Evolutionary conservation across 2,888 invertebrate species (phyloP), one percentile per base, ranked within the genome.

Genomic region (Ypsolopha scabrella): DNA sequence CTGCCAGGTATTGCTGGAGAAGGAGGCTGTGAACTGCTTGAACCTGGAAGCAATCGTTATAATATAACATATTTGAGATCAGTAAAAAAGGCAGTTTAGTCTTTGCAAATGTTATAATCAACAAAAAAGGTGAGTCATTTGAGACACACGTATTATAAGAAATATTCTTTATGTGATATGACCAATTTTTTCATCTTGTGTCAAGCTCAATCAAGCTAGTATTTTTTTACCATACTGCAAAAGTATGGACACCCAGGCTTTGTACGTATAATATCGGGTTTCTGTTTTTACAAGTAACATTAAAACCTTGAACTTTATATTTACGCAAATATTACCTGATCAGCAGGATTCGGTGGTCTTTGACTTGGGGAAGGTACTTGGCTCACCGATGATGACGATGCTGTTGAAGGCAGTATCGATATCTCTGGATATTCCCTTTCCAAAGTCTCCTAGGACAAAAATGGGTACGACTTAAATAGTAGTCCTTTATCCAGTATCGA

Each of bases 341-440:
- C 86, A 56, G 86, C 80, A 52, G 86, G 82, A 47, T 85, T 85
- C 0, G 79, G 78, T 41, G 74, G 79, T 61, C 87, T 69, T 52
- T 83, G 86, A 46, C 73, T 75, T 0, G 86, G 85, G 6, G 86
- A 83, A 0, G 82, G 81, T 0, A 72, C 68, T 57, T 82, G 86
- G 52, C 74, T 72, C 9, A 72, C 75, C 0, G 82, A 73, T 1
- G 79, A 68, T 6, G 83, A 78, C 0, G 87, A 77, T 0, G 87
- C 87, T n/a, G 87, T 87, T 1, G 87, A 87, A 0, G 87, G 87
- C 41, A 87, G 65, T 57, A 87, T 87, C 13, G 87, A 87, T 55
- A 87, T 87, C 59, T 87, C 87, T 41, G 87, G 87, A 63, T 87
- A 87, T 63, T 87, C 87, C 58, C 87, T 68, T 63, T 87, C 87